These are phyloP conservation scores for Hippocampus barbouri DNA, from an alignment of 2,113 vertebrate species.

Conservation along the genomic window DNA sequence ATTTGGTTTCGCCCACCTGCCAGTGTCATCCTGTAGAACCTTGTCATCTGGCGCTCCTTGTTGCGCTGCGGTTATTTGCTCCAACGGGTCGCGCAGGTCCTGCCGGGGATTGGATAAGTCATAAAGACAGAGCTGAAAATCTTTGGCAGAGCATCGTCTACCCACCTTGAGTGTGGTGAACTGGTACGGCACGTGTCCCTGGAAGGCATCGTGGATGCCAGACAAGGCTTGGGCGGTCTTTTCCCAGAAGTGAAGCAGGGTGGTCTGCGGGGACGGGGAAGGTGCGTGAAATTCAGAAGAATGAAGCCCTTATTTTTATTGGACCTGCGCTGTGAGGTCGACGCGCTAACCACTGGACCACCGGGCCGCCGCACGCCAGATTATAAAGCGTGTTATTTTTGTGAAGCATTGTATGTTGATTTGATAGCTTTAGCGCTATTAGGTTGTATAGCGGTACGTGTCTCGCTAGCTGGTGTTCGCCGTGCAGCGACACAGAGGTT, in stretches of 20 bases:
- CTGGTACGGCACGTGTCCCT: slow-evolving; percentile 65
- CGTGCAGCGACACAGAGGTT: too few relatives aligned
- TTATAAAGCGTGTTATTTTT: too few relatives aligned
- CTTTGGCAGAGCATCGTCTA: not conserved
- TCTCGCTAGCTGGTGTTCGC: too few relatives aligned
- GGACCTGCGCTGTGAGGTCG: too few relatives aligned
- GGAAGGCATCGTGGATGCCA: slow-evolving; percentile 70
- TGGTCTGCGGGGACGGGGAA: slow-evolving; percentile 65
- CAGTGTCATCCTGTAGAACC: slow-evolving; percentile 56
- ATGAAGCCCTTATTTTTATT: too few relatives aligned
- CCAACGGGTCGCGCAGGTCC: slow-evolving; percentile 73
- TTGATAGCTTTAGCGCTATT: too few relatives aligned
- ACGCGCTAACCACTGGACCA: too few relatives aligned
- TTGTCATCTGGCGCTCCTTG: slow-evolving; percentile 48
- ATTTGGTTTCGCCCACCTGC: slow-evolving; percentile 61
- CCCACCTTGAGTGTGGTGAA: slow-evolving; percentile 74
- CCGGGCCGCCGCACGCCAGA: too few relatives aligned
- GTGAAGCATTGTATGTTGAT: too few relatives aligned
- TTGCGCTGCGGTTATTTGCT: slow-evolving; percentile 60
- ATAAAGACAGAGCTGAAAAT: not conserved
- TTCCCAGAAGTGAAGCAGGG: slow-evolving; percentile 80
- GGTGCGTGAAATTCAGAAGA: too few relatives aligned
- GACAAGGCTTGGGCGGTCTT: slow-evolving; percentile 75
- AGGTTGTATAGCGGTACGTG: too few relatives aligned
- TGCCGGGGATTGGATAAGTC: slow-evolving; percentile 28